Evolutionary conservation across 2,888 invertebrate species (phyloP).

Genomic region (Anticlea derivata): DNA sequence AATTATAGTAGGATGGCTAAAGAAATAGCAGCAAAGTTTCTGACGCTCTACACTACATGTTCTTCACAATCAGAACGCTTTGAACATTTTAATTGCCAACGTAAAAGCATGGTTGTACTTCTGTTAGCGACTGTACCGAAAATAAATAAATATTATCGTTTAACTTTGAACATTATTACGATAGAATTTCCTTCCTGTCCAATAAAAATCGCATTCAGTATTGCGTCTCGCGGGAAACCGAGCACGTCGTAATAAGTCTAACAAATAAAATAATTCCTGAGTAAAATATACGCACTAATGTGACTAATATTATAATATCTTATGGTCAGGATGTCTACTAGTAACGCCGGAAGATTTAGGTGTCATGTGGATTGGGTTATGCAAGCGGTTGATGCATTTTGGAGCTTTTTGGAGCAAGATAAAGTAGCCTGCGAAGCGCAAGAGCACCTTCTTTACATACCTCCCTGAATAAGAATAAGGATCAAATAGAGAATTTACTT

Average conservation of each 20-base stretch:
- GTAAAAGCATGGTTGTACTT: conserved; percentile 1
- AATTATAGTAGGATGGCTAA: too few relatives aligned
- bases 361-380: conserved; percentile 54
- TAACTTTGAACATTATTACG: conserved; percentile 75
- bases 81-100: not conserved
- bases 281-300: conserved; percentile 81
- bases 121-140: conserved; percentile 12
- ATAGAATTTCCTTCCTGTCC: conserved; percentile 82
- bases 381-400: conserved; percentile 35
- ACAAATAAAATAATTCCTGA: conserved; percentile 80
- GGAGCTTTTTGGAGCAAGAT: not conserved
- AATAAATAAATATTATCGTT: conserved; percentile 66
- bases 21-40: too few relatives aligned
- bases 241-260: conserved; percentile 78
- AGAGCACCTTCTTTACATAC: too few relatives aligned
- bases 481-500: not conserved
- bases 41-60: too few relatives aligned
- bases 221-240: conserved; percentile 73
- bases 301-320: conserved; percentile 83
- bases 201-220: conserved; percentile 74
- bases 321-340: conserved; percentile 76
- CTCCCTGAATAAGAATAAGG: too few relatives aligned
- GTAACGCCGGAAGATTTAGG: conserved; percentile 78
- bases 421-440: not conserved
- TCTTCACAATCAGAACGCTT: not conserved